A percentile compares a stretch with the other conserved stretches of the same genome.
Conservation (phyloP, 1,140 invertebrate species). For the Drosophila novamexicana region DNA sequence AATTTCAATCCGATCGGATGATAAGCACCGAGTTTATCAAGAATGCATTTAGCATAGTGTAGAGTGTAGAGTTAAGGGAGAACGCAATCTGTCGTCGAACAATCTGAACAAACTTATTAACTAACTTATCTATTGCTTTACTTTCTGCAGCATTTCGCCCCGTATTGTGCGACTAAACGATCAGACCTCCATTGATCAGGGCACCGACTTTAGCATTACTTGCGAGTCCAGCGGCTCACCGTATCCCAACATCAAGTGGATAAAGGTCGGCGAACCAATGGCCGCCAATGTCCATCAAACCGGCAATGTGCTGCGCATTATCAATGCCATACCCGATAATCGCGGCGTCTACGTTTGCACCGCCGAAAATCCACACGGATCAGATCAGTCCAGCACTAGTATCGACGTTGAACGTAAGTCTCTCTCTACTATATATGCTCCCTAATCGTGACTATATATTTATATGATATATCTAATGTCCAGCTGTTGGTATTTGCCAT, state of each 20-base stretch:
- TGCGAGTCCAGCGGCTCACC: slow-evolving; percentile 90
- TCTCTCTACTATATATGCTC: background rate
- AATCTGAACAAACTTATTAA: no score
- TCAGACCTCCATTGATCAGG: slow-evolving; percentile 90
- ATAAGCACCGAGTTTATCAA: no score
- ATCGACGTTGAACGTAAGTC: slow-evolving; percentile 95
- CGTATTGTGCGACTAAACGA: slow-evolving; percentile 88
- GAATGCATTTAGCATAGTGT: no score
- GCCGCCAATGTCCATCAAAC: slow-evolving; percentile 87
- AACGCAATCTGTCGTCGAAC: no score
- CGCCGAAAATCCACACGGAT: slow-evolving; percentile 86
- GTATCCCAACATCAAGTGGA: slow-evolving; percentile 91
- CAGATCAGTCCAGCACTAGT: slow-evolving; percentile 88
- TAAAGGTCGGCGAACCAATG: slow-evolving; percentile 88
- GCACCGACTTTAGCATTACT: slow-evolving; percentile 90
- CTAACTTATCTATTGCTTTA: no score
- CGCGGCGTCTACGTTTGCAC: slow-evolving; percentile 92
- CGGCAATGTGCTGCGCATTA: slow-evolving; percentile 89
- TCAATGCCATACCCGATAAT: slow-evolving; percentile 89
- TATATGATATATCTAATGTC: background rate
- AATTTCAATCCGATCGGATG: no score
- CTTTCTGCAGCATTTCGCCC: slow-evolving; percentile 81
- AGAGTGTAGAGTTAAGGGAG: no score
- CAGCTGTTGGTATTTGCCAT: slow-evolving; percentile 2
- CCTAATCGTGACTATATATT: background rate